Evolutionary conservation across 2,888 invertebrate species (phyloP), one percentile per base, ranked within the genome.

Genomic region (Anorthoa munda): DNA sequence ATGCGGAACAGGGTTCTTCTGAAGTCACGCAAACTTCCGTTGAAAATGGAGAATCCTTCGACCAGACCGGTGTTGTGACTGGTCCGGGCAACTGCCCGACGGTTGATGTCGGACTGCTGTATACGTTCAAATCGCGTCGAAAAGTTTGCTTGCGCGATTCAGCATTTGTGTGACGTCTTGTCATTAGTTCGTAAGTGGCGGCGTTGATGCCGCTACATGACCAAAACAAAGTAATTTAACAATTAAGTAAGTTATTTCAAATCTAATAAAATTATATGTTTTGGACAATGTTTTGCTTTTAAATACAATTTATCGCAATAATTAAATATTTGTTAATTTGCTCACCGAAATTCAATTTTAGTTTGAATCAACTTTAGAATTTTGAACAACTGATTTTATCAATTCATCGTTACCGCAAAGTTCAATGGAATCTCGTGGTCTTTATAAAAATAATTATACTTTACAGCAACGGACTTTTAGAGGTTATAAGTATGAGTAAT

Each of bases 401-500:
- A 81, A 59, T 65, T 51, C 39, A 61, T 59, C 60, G 75, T 66
- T 71, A 63, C 61, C 55, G 66, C 76, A 69, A 81, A 75, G 68
- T 86, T 79, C 74, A 83, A 66, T 15, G 74, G 31, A 74, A 79
- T 77, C 60, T 72, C 45, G 46, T 66, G 55, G 21, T 75, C 66
- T 58, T 72, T 46, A 64, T 81, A 84, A 75, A 81, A 72, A 79
- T 76, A 72, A 86, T 86, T 74, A 84, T 51, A 45, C 55, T 69
- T 63, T 73, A 77, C 51, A 75, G 72, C 59, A 77, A 71, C 70
- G 69, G 23, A 68, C 63, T 84, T 75, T 78, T 79, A 73, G 75
- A 84, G 73, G 74, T 84, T 75, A 73, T 76, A 76, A 81, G 82
- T 73, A 70, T 81, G 76, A 77, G 77, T 81, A 81, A 79, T 81